Evolutionary conservation across 2,888 invertebrate species (phyloP).

Genomic region (Drosophila meridiana): DNA sequence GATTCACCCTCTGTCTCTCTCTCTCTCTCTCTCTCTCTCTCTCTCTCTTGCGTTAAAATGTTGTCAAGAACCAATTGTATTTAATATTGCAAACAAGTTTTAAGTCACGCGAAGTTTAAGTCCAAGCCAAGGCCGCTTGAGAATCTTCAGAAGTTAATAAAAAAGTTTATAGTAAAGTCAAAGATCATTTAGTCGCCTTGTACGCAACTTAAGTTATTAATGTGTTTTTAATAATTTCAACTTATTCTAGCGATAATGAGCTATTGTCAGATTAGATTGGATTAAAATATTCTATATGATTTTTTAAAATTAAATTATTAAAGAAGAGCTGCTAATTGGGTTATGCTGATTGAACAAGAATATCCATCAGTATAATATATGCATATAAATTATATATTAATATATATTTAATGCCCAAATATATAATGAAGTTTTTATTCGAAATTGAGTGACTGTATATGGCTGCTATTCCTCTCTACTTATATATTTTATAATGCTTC

Average conservation of each 20-base stretch:
- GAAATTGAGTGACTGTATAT: neutral
- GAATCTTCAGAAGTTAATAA: neutral
- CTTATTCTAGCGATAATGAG: neutral
- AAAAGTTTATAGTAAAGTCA: neutral
- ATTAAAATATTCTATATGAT: neutral
- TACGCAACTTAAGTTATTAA: conserved; percentile 1
- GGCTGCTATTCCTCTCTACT: neutral
- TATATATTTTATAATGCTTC: neutral
- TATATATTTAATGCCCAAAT: neutral
- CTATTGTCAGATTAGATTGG: neutral
- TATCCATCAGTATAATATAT: neutral
- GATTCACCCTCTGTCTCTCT: no score
- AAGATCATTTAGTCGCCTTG: conserved; percentile 11
- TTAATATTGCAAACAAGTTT: neutral
- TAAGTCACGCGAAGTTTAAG: neutral
- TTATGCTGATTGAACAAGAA: neutral
- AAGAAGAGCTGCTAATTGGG: neutral
- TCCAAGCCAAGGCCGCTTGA: neutral
- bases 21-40: neutral
- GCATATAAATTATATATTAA: neutral
- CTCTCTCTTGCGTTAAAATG: neutral
- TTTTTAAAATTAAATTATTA: neutral
- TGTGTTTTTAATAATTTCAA: neutral
- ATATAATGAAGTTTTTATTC: no score
- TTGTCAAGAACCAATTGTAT: neutral